Evolutionary conservation across 2,888 invertebrate species (phyloP).

Genomic region (Pollenia labialis): DNA sequence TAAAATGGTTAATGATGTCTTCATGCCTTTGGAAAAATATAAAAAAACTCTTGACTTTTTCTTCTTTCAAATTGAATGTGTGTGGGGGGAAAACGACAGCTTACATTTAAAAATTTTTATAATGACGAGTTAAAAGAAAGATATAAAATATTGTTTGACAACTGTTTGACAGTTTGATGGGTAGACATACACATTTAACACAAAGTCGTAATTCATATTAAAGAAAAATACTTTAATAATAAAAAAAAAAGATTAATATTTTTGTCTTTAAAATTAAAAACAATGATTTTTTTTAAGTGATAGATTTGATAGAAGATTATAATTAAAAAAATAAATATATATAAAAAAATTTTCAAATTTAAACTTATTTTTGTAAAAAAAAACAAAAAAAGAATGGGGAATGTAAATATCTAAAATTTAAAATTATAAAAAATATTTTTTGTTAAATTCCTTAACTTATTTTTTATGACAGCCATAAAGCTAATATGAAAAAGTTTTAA

Average conservation of each 20-base stretch:
- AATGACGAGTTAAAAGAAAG: constrained; percentile 46
- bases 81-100: constrained; percentile 17
- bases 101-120: constrained; percentile 38
- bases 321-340: neutral
- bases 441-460: neutral
- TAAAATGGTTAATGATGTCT: constrained; percentile 21
- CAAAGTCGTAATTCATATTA: constrained; percentile 32
- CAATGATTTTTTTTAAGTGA: too few species aligned
- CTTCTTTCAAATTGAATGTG: constrained; percentile 10
- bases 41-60: neutral
- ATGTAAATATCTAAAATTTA: neutral
- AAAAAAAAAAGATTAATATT: neutral
- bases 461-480: neutral
- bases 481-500: too few species aligned
- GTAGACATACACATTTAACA: constrained; percentile 16
- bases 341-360: neutral
- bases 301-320: too few species aligned
- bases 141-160: constrained; percentile 59
- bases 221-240: neutral
- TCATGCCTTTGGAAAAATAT: neutral
- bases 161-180: constrained; percentile 62
- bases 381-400: too few species aligned
- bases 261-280: too few species aligned
- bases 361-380: too few species aligned
- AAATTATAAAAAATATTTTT: neutral